phyloP scores from a whole-genome alignment of 1,140 invertebrate genomes.

The Halesus radiatus region DNA sequence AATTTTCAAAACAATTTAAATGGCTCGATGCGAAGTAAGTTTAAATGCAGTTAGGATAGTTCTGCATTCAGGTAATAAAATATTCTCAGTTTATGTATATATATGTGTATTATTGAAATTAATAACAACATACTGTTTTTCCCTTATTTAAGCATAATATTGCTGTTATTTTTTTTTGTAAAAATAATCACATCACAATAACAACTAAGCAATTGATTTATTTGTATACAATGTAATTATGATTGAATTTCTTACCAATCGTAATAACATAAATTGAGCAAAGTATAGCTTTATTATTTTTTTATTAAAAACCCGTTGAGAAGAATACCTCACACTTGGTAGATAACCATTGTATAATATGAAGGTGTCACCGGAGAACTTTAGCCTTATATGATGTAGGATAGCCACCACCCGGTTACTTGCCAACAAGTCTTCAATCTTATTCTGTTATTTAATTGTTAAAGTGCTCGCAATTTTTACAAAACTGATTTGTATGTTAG shows the following conservation, averaged over 20 bases:
- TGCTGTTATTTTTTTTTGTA: too few species aligned
- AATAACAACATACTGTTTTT: too few species aligned
- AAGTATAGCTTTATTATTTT: not conserved
- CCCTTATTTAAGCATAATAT: too few species aligned
- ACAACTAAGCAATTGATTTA: not conserved
- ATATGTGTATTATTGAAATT: too few species aligned
- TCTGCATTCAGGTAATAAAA: too few species aligned
- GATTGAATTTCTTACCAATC: too few species aligned
- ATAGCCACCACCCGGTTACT: not conserved
- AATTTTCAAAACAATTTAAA: too few species aligned
- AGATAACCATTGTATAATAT: not conserved
- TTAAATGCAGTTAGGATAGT: too few species aligned
- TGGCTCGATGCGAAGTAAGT: too few species aligned
- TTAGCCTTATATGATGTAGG: not conserved
- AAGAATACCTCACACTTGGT: conserved; percentile 13
- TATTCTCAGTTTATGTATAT: too few species aligned
- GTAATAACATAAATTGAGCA: not conserved
- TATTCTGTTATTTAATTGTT: conserved; percentile 25
- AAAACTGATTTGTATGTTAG: conserved; percentile 1
- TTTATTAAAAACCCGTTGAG: not conserved
- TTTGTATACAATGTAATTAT: not conserved
- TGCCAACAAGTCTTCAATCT: conserved; percentile 9
- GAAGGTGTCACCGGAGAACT: not conserved
- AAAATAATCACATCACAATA: too few species aligned
- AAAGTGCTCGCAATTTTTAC: conserved; percentile 1